These are phyloP conservation scores for Malachius bipustulatus DNA, from an alignment of 2,888 invertebrate genomes.

Conservation along the genomic window DNA sequence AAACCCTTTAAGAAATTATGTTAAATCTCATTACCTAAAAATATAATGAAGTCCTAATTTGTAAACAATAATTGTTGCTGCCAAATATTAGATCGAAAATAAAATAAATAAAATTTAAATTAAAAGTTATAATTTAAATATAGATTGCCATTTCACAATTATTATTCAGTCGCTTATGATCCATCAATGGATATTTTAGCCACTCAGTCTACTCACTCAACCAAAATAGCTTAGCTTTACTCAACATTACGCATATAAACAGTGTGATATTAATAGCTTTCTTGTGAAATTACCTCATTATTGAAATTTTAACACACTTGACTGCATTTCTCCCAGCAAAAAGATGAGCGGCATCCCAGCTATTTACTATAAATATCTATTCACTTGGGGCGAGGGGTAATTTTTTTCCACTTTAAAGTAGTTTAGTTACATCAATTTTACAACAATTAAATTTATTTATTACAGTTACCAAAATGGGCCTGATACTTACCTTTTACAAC, in stretches of 20 bases:
- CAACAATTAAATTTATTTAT: conserved; percentile 9
- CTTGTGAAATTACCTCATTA: neutral
- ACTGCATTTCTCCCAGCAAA: no score
- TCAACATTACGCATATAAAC: conserved; percentile 5
- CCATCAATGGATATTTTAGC: no score
- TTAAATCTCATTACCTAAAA: no score
- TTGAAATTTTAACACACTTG: neutral
- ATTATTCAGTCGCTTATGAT: no score
- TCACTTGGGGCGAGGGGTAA: neutral
- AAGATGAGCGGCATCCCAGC: conserved; percentile 2
- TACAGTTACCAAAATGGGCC: conserved; percentile 89
- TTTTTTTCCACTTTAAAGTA: neutral
- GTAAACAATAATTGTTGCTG: no score
- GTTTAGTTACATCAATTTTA: conserved; percentile 1
- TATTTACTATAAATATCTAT: neutral
- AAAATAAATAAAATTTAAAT: no score
- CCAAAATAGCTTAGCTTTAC: neutral
- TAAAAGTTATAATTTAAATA: no score
- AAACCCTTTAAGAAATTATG: no score
- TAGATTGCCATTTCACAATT: no score
- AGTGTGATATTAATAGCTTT: neutral
- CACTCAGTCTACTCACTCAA: no score
- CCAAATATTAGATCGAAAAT: no score
- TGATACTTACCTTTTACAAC: conserved; percentile 88
- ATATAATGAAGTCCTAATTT: no score